Evolutionary conservation across 2,888 invertebrate species (phyloP).

Genomic region (Hydraecia micacea): DNA sequence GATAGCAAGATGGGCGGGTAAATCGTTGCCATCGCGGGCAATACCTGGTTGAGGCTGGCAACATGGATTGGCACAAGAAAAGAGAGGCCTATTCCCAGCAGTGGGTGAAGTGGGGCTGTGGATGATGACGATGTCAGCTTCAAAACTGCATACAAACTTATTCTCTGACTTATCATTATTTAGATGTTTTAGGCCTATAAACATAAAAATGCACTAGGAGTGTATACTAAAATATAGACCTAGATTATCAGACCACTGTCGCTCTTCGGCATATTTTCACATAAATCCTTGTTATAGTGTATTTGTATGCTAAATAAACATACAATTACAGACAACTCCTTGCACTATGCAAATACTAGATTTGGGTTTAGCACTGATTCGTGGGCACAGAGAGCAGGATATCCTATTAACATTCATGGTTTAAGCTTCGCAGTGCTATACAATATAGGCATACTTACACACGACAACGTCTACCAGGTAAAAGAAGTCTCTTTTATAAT

Average conservation of each 20-base stretch:
- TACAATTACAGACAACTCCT: slow-evolving; percentile 29
- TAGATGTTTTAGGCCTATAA: background rate
- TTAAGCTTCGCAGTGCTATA: slow-evolving; percentile 20
- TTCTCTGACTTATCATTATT: background rate
- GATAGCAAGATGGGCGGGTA: too few relatives aligned
- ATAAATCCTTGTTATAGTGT: background rate
- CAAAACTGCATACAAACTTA: background rate
- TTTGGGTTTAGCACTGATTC: slow-evolving; percentile 55
- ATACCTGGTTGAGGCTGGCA: too few relatives aligned
- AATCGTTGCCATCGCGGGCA: too few relatives aligned
- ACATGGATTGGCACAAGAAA: too few relatives aligned
- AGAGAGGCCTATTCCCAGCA: too few relatives aligned
- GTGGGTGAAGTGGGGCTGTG: too few relatives aligned
- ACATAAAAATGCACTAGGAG: background rate
- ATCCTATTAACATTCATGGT: slow-evolving; percentile 62
- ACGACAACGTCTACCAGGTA: background rate
- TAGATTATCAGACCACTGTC: too few relatives aligned
- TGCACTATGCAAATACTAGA: slow-evolving; percentile 63
- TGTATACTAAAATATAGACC: background rate
- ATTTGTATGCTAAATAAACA: slow-evolving; percentile 6
- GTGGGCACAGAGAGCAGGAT: slow-evolving; percentile 42
- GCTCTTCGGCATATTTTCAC: background rate
- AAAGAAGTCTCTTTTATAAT: background rate
- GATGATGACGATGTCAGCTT: background rate
- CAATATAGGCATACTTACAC: background rate